A percentile compares a stretch with the other conserved stretches of the same genome.
Evolutionary conservation across 2,888 invertebrate species (phyloP).

Genomic region (Chloroclystis v-ata): DNA sequence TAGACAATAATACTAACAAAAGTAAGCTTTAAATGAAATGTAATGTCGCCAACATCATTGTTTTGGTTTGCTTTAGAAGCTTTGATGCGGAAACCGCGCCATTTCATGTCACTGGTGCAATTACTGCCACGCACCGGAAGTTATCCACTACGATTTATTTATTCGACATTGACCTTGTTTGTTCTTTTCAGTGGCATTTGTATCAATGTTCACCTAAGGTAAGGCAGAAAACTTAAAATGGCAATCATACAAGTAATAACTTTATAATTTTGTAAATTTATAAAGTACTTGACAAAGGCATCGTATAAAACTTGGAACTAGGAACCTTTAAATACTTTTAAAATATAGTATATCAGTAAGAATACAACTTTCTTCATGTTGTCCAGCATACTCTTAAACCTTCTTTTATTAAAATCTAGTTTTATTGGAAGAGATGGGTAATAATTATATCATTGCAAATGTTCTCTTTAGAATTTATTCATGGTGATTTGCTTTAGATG

Average conservation of each 20-base stretch:
- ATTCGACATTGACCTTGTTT: constrained; percentile 12
- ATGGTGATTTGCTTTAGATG: constrained; percentile 32
- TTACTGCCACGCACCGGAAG: constrained; percentile 8
- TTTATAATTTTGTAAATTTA: too few species aligned
- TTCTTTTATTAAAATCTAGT: constrained; percentile 24
- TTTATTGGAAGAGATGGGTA: constrained; percentile 29
- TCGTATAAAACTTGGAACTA: too few species aligned
- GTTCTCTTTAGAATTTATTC: constrained; percentile 45
- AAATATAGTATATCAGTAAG: too few species aligned
- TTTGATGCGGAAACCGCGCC: constrained; percentile 7
- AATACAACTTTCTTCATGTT: too few species aligned
- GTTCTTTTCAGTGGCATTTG: neutral
- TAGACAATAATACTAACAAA: too few species aligned
- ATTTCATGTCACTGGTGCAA: constrained; percentile 10
- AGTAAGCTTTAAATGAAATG: too few species aligned
- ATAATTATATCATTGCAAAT: constrained; percentile 41
- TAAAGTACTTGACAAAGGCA: too few species aligned
- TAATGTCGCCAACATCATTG: neutral
- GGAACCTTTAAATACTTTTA: too few species aligned
- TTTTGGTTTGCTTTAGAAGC: constrained; percentile 3
- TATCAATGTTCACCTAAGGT: neutral
- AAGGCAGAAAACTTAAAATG: neutral
- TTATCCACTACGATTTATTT: constrained; percentile 7
- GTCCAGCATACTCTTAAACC: too few species aligned
- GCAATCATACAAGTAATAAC: too few species aligned